Conservation (phyloP, 2,797 vertebrate genomes). For the Podarcis lilfordi region DNA sequence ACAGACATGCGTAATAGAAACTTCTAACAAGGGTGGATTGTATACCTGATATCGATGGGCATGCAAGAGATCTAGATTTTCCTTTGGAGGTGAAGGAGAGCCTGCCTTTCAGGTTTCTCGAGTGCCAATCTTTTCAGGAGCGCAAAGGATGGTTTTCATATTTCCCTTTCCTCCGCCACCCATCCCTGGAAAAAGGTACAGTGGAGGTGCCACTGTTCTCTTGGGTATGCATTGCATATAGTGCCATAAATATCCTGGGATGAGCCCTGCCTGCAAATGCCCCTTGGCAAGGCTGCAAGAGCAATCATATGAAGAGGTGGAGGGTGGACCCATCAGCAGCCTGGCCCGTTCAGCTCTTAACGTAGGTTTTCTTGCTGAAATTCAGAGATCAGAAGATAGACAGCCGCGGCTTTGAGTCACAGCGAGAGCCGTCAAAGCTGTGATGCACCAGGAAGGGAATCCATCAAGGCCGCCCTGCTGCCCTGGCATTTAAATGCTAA, state of each 20-base stretch:
- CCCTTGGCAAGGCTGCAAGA: constrained; percentile 22
- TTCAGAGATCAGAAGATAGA: constrained; percentile 1
- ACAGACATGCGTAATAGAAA: neutral
- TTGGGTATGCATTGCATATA: neutral
- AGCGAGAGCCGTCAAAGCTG: neutral
- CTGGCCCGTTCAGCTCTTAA: neutral
- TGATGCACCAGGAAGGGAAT: constrained; percentile 18
- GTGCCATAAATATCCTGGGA: neutral
- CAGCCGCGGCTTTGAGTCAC: constrained; percentile 28
- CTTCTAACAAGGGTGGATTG: neutral
- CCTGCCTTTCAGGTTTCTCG: constrained; percentile 4
- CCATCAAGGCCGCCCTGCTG: constrained; percentile 9
- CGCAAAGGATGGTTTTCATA: neutral
- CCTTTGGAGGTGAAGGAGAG: neutral
- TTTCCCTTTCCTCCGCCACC: neutral
- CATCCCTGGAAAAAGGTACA: neutral
- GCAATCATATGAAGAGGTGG: neutral
- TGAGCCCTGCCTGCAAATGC: neutral
- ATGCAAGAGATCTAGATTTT: neutral
- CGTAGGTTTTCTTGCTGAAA: neutral
- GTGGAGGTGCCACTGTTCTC: too few species aligned
- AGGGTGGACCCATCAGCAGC: constrained; percentile 10
- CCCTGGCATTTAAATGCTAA: constrained; percentile 16
- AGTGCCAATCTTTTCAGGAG: neutral
- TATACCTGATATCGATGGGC: neutral